These are phyloP conservation scores for Drosophila niveifrons DNA, from an alignment of 2,888 invertebrate genomes.

Conservation along the genomic window DNA sequence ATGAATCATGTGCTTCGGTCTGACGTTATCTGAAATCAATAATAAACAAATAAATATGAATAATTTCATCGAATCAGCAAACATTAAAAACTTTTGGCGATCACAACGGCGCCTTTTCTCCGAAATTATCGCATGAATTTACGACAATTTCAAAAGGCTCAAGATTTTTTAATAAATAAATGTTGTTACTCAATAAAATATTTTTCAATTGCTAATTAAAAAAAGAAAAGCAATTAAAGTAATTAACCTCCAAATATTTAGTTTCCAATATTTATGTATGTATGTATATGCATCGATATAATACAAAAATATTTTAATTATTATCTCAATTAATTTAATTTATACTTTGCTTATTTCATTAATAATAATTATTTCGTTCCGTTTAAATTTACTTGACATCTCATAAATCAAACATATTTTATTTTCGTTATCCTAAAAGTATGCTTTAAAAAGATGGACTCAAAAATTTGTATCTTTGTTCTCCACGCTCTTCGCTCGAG, in stretches of 20 bases:
- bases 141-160: no score
- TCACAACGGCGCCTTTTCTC: neutral
- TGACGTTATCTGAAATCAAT: constrained; percentile 2
- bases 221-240: no score
- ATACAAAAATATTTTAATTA: no score
- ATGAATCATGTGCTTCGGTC: constrained; percentile 2
- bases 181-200: no score
- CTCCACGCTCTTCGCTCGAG: neutral
- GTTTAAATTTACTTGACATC: neutral
- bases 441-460: constrained; percentile 5
- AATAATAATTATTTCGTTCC: neutral
- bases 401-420: neutral
- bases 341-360: neutral
- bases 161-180: no score
- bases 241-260: no score
- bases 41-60: constrained; percentile 1
- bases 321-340: no score
- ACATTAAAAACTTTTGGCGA: neutral
- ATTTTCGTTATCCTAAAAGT: constrained; percentile 13
- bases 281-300: no score
- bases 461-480: neutral
- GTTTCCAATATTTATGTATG: no score
- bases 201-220: no score
- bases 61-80: neutral
- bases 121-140: no score